Evolutionary conservation across 2,888 invertebrate genomes (phyloP), one percentile per base, ranked within the genome.

Genomic region (Hypolimnas misippus): DNA sequence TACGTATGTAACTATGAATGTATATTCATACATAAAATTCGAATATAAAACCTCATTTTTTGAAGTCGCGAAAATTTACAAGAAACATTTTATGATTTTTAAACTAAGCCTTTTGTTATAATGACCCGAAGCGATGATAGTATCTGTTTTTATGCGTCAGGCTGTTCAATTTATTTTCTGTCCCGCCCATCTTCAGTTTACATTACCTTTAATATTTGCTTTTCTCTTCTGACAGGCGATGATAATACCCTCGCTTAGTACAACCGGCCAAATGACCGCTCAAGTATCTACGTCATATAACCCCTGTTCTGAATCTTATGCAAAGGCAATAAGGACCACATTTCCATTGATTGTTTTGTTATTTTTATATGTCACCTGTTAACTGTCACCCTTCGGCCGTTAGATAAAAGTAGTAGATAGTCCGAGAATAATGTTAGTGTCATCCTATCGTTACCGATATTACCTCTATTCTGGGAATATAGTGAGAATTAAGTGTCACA

Each of bases 121-220:
- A 38, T 38, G 12, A 12, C n/a, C n/a, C 31, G 7, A 29, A 16
- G 14, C 1, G 7, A 29, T 31, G n/a, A 21, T n/a, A 35, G 12
- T n/a, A 38, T 38, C 3, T n/a, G 14, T 38, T 40, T 10, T 38
- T 25, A 16, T 25, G 25, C 25, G 19, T 31, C 40, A 29, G 40
- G 42, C 42, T 14, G 31, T 55, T 55, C 54, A 55, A 55, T 55
- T 55, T 55, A 55, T 55, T 55, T 55, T 42, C 17, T 12, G 54
- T 55, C 54, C 10, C 29, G 12, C 6, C 42, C 14, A 14, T 12
- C 38, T 54, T 31, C 38, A 55, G 40, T 55, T 42, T 55, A 16
- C 42, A 55, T 55, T 42, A 55, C 54, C 54, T 55, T 55, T 55
- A 42, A 55, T 55, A 42, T 55, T 25, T 42, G 54, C 54, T 16